These are phyloP conservation scores for Gambusia holbrooki DNA, from an alignment of 2,113 vertebrate genomes.

Conservation along the genomic window DNA sequence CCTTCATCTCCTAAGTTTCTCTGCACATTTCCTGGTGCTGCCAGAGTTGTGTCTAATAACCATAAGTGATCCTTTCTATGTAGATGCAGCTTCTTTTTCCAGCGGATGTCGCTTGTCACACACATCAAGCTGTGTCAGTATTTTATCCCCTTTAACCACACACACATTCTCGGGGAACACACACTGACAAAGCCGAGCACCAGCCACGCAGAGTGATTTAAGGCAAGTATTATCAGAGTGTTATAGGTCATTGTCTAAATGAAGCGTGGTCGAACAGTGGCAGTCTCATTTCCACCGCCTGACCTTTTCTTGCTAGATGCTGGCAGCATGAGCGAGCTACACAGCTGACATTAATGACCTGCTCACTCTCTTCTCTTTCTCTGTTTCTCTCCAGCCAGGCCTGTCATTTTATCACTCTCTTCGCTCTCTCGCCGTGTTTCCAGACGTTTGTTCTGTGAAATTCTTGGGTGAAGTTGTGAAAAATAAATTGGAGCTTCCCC, in stretches of 20 bases:
- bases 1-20: neutral
- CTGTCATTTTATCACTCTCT: constrained; percentile 50
- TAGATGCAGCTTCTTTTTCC: constrained; percentile 26
- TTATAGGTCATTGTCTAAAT: constrained; percentile 78
- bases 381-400: constrained; percentile 24
- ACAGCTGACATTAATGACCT: constrained; percentile 76
- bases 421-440: constrained; percentile 10
- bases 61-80: constrained; percentile 16
- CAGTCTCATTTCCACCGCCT: constrained; percentile 72
- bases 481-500: constrained; percentile 53
- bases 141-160: constrained; percentile 50
- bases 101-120: constrained; percentile 18
- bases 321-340: constrained; percentile 72
- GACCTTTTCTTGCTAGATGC: constrained; percentile 78
- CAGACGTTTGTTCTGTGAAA: constrained; percentile 41
- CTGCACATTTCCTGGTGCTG: too few species aligned
- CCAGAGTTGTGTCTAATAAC: constrained; percentile 8
- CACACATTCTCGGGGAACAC: neutral
- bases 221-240: constrained; percentile 73
- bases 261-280: constrained; percentile 72
- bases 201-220: constrained; percentile 72
- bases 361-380: constrained; percentile 51
- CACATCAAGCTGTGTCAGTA: constrained; percentile 37
- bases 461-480: constrained; percentile 38
- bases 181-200: constrained; percentile 53